A percentile compares a stretch with the other conserved stretches of the same genome.
Conservation (phyloP, 2,888 invertebrate genomes). For the Agrypnus murinus region DNA sequence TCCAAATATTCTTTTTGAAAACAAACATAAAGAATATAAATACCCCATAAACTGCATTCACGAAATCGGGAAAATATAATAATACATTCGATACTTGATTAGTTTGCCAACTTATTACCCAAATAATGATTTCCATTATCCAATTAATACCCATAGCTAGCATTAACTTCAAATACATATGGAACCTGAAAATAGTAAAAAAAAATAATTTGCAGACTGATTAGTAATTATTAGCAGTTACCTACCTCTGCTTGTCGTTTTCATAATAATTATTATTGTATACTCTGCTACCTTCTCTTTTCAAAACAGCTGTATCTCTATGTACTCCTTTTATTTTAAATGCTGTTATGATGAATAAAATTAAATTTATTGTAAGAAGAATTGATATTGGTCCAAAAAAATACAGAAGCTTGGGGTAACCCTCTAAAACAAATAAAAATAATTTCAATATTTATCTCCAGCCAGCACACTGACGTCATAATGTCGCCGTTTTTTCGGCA, state of each 20-base stretch:
- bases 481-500: no score
- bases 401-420: slow-evolving; percentile 77
- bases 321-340: slow-evolving; percentile 78
- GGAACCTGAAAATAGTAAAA: slow-evolving; percentile 79
- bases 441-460: no score
- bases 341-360: slow-evolving; percentile 81
- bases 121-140: slow-evolving; percentile 86
- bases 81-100: slow-evolving; percentile 69
- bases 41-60: slow-evolving; percentile 81
- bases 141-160: slow-evolving; percentile 92
- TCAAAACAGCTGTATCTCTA: slow-evolving; percentile 77
- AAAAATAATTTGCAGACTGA: no score
- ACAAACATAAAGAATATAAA: slow-evolving; percentile 84
- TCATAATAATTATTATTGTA: slow-evolving; percentile 75
- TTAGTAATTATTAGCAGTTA: no score
- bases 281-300: slow-evolving; percentile 77
- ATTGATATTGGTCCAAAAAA: slow-evolving; percentile 82
- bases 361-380: slow-evolving; percentile 78
- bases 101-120: slow-evolving; percentile 71
- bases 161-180: slow-evolving; percentile 85
- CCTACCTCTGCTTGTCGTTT: slow-evolving; percentile 69
- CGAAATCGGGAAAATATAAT: slow-evolving; percentile 79
- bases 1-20: slow-evolving; percentile 80
- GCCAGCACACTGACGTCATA: no score
- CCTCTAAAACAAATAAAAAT: slow-evolving; percentile 69